These are phyloP conservation scores for Synanthedon myopaeformis DNA, from an alignment of 2,888 invertebrate genomes.

Conservation along the genomic window DNA sequence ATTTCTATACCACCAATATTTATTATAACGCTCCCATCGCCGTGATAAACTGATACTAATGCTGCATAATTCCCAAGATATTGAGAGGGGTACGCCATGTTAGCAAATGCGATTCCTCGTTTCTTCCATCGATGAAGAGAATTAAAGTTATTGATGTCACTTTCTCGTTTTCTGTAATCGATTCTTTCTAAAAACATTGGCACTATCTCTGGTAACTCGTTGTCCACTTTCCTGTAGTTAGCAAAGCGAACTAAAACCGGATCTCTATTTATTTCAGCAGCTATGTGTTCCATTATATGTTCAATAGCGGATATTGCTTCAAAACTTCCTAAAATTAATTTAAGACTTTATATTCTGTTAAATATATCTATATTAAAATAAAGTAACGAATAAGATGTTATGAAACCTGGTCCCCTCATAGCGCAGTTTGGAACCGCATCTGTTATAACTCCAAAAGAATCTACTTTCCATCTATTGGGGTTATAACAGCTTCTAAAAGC, in stretches of 20 bases:
- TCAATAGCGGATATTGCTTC: slow-evolving; percentile 66
- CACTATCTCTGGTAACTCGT: slow-evolving; percentile 21
- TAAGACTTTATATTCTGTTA: no score
- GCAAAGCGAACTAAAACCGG: slow-evolving; percentile 57
- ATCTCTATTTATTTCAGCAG: slow-evolving; percentile 53
- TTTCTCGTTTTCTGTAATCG: slow-evolving; percentile 54
- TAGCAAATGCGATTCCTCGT: slow-evolving; percentile 70
- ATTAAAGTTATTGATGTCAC: slow-evolving; percentile 61
- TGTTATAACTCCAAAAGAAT: slow-evolving; percentile 25
- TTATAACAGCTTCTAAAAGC: slow-evolving; percentile 61
- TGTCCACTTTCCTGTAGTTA: slow-evolving; percentile 39
- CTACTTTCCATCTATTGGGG: slow-evolving; percentile 24
- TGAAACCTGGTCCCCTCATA: slow-evolving; percentile 7
- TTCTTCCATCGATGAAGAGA: slow-evolving; percentile 77
- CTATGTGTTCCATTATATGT: slow-evolving; percentile 72
- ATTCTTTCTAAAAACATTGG: slow-evolving; percentile 23
- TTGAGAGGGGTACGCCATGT: slow-evolving; percentile 69
- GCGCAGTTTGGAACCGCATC: slow-evolving; percentile 8
- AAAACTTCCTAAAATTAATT: slow-evolving; percentile 31
- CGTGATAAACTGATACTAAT: slow-evolving; percentile 69
- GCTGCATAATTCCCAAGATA: slow-evolving; percentile 38
- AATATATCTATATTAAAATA: no score
- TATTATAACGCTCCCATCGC: slow-evolving; percentile 73
- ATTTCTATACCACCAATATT: slow-evolving; percentile 74
- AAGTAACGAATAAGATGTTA: background rate